A percentile compares a stretch with the other conserved stretches of the same genome.
Evolutionary conservation across 35 echinoderm and acorn worm genomes (phyloP).

Genomic region (Acanthaster planci): DNA sequence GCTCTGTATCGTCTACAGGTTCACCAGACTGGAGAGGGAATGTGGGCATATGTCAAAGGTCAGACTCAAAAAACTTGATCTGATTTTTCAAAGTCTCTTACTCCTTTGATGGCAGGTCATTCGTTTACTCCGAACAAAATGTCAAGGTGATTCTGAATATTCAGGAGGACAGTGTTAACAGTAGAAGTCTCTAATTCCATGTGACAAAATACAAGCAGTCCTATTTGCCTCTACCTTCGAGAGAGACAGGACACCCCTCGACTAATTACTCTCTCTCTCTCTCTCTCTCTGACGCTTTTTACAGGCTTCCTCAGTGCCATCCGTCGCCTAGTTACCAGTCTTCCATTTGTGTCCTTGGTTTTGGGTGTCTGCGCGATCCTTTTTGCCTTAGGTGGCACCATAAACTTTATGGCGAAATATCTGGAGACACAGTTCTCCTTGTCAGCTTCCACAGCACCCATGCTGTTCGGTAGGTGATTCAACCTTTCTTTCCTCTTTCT

Average conservation of each 20-base stretch:
- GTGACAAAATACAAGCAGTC: no score
- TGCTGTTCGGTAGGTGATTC: slow-evolving; percentile 59
- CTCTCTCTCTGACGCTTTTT: not conserved
- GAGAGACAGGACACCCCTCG: no score
- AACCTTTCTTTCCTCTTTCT: no score
- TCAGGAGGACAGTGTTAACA: no score
- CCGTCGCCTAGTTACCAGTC: slow-evolving; percentile 57
- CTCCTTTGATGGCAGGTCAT: no score
- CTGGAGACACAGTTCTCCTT: slow-evolving; percentile 77
- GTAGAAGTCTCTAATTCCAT: no score
- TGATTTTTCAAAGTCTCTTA: no score
- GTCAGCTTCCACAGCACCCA: slow-evolving; percentile 54
- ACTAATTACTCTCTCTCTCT: no score
- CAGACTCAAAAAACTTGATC: not conserved
- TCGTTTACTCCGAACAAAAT: no score
- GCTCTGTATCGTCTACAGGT: not conserved
- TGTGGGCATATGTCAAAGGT: not conserved
- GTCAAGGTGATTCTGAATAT: no score
- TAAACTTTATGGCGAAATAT: slow-evolving; percentile 75
- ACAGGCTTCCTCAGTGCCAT: slow-evolving; percentile 71
- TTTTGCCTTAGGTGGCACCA: slow-evolving; percentile 40
- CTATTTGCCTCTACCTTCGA: no score
- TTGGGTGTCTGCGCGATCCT: slow-evolving; percentile 50
- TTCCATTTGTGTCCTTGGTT: slow-evolving; percentile 48
- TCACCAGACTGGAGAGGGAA: not conserved